Evolutionary conservation across 2,113 vertebrate species (phyloP), one percentile per base, ranked within the genome.

Genomic region (Colossoma macropomum): DNA sequence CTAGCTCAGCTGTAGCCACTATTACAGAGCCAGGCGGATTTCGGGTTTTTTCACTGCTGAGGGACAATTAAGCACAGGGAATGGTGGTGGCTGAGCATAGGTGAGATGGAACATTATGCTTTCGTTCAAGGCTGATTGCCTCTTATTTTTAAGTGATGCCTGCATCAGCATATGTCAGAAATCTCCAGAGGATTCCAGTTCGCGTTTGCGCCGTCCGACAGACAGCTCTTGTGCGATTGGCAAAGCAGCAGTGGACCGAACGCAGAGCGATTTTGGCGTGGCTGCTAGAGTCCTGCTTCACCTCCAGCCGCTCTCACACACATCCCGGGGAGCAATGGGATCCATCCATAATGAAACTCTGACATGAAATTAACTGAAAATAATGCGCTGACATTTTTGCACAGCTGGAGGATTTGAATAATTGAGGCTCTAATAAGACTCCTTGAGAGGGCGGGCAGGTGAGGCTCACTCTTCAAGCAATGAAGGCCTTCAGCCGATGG

Each of bases 361-460:
- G 75, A 71, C 28, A 66, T 71, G 72, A 87, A 87, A 86, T 84
- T 83, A 86, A 78, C 73, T 78, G 82, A 81, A 87, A 87, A 87
- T 75, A 84, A 87, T 75, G 62, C 34, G 41, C 75, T 84, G 82
- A 87, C 86, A 87, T 87, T 87, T 86, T 82, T 81, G 75, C 82
- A 87, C 86, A 84, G 82, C 86, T 87, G 82, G 86, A 87, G 79
- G 63, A 84, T 82, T 84, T 87, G 82, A 87, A 87, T 87, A 87
- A 87, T 87, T 84, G 54, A 87, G 79, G 79, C 21, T 56, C 41
- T 87, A 87, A 82, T 87, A 84, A 69, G 70, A 70, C 78, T 78
- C 70, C 62, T 52, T 79, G 79, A 84, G 86, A 81, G 80, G 82
- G 79, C 74, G 59, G 69, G 54, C 75, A 84, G 86, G 82, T 84